Evolutionary conservation across 2,797 vertebrate species (phyloP).

Genomic region (Bovichtus variegatus): DNA sequence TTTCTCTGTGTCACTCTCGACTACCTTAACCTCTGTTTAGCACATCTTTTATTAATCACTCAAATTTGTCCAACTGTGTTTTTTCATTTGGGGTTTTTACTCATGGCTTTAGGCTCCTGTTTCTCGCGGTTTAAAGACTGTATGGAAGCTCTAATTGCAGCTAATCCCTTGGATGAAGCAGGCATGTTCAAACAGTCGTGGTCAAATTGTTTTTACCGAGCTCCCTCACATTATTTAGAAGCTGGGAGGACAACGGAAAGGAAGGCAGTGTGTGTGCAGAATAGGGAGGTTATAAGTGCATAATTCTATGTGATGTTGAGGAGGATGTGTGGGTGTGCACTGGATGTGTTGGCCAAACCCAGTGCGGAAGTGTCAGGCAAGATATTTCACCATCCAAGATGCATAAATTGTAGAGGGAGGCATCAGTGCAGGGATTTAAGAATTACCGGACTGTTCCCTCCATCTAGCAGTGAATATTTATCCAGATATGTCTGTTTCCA

Average conservation of each 20-base stretch:
- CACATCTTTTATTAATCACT: constrained; percentile 57
- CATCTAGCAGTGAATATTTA: background rate
- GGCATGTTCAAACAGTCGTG: constrained; percentile 46
- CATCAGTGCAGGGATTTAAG: constrained; percentile 8
- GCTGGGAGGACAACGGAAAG: constrained; percentile 34
- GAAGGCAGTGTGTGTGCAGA: constrained; percentile 41
- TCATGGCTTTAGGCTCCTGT: constrained; percentile 20
- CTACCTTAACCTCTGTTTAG: constrained; percentile 61
- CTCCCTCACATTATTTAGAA: constrained; percentile 37
- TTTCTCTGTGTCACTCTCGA: constrained; percentile 68
- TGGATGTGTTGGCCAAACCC: constrained; percentile 61
- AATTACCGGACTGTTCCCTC: background rate
- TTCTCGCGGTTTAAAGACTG: constrained; percentile 43
- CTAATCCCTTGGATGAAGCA: constrained; percentile 45
- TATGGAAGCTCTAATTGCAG: constrained; percentile 34
- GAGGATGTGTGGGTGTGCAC: constrained; percentile 66
- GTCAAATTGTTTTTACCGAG: constrained; percentile 47
- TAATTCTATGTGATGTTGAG: constrained; percentile 66
- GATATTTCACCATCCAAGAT: constrained; percentile 65
- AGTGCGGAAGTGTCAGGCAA: constrained; percentile 59
- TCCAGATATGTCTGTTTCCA: constrained; percentile 6
- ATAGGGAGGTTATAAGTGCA: constrained; percentile 49
- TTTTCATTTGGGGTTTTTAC: constrained; percentile 30
- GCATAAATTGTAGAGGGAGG: constrained; percentile 33
- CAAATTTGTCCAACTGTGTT: constrained; percentile 23